These are phyloP conservation scores for Drosophila pseudotalamancana DNA, from an alignment of 2,888 invertebrate genomes.

Conservation along the genomic window DNA sequence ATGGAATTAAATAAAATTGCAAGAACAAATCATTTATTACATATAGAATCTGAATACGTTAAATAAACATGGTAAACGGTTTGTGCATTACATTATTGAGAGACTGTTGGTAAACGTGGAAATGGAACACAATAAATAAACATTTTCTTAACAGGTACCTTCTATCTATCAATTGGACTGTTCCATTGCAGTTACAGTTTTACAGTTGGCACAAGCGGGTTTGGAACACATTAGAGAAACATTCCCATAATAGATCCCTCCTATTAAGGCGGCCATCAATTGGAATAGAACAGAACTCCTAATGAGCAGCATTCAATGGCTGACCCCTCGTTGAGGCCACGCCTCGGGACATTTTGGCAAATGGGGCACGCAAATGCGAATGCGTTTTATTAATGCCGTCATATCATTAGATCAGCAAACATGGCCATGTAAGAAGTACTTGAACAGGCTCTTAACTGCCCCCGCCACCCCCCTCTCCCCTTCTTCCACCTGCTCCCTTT, in stretches of 20 bases:
- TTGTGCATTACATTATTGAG: no score
- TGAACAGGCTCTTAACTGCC: constrained; percentile 40
- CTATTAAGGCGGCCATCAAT: background rate
- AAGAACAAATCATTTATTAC: no score
- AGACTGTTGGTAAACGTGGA: no score
- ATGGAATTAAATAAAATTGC: no score
- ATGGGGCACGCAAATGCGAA: constrained; percentile 57
- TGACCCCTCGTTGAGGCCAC: background rate
- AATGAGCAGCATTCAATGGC: background rate
- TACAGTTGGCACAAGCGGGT: no score
- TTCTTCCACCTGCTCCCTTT: background rate
- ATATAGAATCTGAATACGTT: no score
- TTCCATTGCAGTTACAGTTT: no score
- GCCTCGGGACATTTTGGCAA: constrained; percentile 26
- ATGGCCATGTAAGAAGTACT: constrained; percentile 42
- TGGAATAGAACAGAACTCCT: background rate
- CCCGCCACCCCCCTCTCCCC: constrained; percentile 16
- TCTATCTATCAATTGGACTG: no score
- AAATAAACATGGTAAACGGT: no score
- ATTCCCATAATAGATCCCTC: background rate
- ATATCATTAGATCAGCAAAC: constrained; percentile 66
- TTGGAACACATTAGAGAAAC: no score
- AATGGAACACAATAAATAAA: no score
- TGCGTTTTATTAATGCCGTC: constrained; percentile 69
- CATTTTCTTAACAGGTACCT: no score